Conservation (phyloP, 2,888 invertebrate species). For the Hanleya hanleyi region DNA sequence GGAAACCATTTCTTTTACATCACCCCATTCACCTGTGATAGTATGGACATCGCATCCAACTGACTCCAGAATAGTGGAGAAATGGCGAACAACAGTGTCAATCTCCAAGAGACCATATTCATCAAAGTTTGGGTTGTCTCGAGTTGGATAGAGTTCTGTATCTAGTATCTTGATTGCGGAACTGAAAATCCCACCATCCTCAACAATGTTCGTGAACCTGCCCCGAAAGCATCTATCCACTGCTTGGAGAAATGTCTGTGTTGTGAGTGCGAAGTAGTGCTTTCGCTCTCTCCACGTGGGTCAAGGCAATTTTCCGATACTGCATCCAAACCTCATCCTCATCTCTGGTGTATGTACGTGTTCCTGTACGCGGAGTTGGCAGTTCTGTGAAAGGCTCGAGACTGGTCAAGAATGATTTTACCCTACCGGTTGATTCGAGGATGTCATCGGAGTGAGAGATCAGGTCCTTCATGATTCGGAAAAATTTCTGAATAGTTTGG, state of each 20-base stretch:
- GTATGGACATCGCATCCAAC: too few species aligned
- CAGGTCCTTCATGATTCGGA: background rate
- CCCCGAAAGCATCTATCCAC: background rate
- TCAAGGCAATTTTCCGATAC: background rate
- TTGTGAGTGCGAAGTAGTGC: background rate
- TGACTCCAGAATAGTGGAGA: too few species aligned
- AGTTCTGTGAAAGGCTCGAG: background rate
- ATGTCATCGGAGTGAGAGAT: background rate
- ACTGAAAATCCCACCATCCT: background rate
- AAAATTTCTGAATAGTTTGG: background rate
- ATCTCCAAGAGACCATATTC: too few species aligned
- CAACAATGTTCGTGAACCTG: background rate
- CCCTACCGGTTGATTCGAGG: background rate
- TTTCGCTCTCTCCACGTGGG: background rate
- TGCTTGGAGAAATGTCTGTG: background rate
- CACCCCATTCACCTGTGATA: too few species aligned
- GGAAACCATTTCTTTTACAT: background rate
- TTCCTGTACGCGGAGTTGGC: background rate
- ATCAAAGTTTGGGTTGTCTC: too few species aligned
- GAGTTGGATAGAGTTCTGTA: conserved; percentile 5
- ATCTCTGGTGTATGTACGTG: background rate
- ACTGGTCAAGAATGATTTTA: background rate
- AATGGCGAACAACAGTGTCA: too few species aligned
- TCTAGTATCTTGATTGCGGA: background rate
- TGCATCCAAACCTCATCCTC: background rate